A percentile compares a stretch with the other conserved stretches of the same genome.
Evolutionary conservation across 2,113 vertebrate species (phyloP).

Genomic region (Pogona vitticeps): DNA sequence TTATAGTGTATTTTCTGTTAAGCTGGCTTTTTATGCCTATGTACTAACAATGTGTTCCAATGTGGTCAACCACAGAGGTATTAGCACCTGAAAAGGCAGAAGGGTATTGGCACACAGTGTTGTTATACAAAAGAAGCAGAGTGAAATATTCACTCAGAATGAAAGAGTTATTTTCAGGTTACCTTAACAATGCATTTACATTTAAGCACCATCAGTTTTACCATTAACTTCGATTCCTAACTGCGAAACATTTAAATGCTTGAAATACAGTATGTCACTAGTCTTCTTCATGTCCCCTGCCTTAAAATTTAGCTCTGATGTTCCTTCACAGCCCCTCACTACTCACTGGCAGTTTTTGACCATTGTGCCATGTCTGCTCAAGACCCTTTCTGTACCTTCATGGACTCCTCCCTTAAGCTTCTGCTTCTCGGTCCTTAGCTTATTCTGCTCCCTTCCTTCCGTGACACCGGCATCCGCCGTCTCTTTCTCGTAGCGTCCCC

Average conservation of each 20-base stretch:
- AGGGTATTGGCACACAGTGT: background rate
- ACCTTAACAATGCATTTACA: background rate
- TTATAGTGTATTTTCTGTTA: background rate
- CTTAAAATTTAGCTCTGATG: background rate
- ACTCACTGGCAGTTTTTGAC: background rate
- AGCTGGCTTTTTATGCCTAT: background rate
- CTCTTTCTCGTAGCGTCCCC: no score
- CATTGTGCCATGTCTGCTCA: background rate
- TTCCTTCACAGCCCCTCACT: no score
- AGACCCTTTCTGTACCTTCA: background rate
- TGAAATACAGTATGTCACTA: background rate
- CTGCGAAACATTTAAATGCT: background rate
- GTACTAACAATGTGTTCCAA: background rate
- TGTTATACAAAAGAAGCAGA: background rate
- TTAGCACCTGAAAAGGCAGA: background rate
- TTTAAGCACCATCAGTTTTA: background rate
- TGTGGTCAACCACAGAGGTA: background rate
- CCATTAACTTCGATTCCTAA: background rate
- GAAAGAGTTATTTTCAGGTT: background rate
- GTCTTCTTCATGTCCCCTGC: background rate
- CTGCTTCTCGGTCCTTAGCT: background rate
- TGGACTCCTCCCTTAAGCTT: background rate
- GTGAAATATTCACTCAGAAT: background rate
- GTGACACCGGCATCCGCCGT: background rate
- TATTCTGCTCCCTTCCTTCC: background rate